phyloP scores from a whole-genome alignment of 2,888 invertebrate genomes.

The Pandemis heparana region DNA sequence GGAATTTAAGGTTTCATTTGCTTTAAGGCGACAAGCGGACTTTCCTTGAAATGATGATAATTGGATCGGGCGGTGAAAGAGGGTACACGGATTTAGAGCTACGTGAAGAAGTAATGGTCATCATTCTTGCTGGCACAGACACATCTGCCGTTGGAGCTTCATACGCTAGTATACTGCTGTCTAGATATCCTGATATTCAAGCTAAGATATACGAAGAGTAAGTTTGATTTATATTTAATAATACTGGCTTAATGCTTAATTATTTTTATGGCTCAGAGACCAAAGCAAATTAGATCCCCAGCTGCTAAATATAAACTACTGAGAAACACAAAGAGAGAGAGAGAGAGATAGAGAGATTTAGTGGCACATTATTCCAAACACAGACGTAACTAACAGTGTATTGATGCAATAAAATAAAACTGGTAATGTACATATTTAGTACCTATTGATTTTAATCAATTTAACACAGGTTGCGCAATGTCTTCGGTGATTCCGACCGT shows the following conservation, averaged over 20 bases:
- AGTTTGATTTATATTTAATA: background rate
- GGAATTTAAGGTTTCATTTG: background rate
- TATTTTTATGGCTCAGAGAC: too few relatives aligned
- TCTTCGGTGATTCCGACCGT: constrained; percentile 39
- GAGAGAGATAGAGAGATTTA: too few relatives aligned
- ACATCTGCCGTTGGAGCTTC: constrained; percentile 33
- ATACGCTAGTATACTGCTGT: constrained; percentile 14
- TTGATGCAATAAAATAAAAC: too few relatives aligned
- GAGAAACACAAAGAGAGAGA: too few relatives aligned
- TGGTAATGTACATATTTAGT: too few relatives aligned
- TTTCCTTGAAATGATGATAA: constrained; percentile 33
- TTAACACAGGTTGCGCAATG: constrained; percentile 28
- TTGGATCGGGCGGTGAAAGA: constrained; percentile 24
- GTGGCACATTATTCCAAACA: too few relatives aligned
- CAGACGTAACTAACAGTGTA: too few relatives aligned
- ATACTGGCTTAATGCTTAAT: too few relatives aligned
- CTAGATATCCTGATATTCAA: constrained; percentile 23
- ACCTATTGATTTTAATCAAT: background rate
- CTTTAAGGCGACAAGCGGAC: constrained; percentile 12
- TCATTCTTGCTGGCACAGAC: constrained; percentile 34
- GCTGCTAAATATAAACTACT: too few relatives aligned
- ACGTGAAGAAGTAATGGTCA: constrained; percentile 30
- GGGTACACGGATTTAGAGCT: constrained; percentile 33
- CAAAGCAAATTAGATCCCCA: too few relatives aligned
- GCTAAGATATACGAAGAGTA: constrained; percentile 29